A percentile compares a stretch with the other conserved stretches of the same genome.
Evolutionary conservation across 2,113 vertebrate species (phyloP).

Genomic region (Fulica atra): DNA sequence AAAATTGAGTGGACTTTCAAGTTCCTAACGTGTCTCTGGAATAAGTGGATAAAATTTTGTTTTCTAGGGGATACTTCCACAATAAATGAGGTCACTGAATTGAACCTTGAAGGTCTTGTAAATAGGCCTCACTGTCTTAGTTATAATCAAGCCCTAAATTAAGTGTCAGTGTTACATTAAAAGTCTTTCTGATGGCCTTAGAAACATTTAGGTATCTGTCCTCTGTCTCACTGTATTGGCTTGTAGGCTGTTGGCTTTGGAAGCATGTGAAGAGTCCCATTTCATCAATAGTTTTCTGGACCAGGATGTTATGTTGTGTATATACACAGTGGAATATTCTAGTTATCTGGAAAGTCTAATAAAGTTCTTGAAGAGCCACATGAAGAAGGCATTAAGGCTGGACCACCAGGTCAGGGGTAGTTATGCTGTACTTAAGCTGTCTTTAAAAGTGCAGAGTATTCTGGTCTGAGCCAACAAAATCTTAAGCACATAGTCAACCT

Average conservation of each 20-base stretch:
- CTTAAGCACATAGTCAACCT: not conserved
- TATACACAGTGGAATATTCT: not conserved
- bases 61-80: not conserved
- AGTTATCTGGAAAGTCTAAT: not conserved
- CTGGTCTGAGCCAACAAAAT: not conserved
- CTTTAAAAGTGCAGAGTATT: not conserved
- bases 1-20: not conserved
- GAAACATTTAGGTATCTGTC: not conserved
- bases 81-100: not conserved
- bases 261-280: not conserved
- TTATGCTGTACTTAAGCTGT: not conserved
- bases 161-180: not conserved
- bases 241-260: not conserved
- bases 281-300: not conserved
- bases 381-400: constrained; percentile 19
- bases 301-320: accelerated
- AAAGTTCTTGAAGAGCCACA: not conserved
- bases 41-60: not conserved
- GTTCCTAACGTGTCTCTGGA: not conserved
- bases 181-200: not conserved
- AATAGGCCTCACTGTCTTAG: not conserved
- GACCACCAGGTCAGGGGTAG: constrained; percentile 29
- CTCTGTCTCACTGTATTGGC: not conserved
- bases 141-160: not conserved
- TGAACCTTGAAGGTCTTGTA: not conserved